Conservation (phyloP, 1,140 invertebrate genomes). For the Drosophila trapezifrons region DNA sequence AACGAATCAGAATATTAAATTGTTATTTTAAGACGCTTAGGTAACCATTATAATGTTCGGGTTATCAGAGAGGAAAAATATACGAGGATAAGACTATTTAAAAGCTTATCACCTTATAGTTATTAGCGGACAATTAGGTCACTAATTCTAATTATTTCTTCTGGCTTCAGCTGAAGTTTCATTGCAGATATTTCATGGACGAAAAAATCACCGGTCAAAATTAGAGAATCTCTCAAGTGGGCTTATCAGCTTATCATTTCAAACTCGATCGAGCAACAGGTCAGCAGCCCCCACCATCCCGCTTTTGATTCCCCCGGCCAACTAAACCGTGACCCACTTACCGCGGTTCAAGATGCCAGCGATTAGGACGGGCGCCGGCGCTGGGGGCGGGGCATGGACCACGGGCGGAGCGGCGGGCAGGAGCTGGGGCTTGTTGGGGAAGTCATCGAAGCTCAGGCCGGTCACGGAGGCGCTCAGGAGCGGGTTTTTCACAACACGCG, state of each 20-base stretch:
- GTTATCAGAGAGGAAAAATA: too few relatives aligned
- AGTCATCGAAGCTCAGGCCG: conserved; percentile 78
- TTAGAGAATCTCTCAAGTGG: conserved; percentile 1
- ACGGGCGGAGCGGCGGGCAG: conserved; percentile 79
- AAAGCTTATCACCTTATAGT: too few relatives aligned
- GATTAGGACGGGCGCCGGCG: conserved; percentile 61
- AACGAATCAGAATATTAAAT: too few relatives aligned
- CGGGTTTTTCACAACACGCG: conserved; percentile 77
- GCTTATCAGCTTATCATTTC: conserved; percentile 29
- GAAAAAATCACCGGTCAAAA: too few relatives aligned
- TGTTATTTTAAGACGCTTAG: too few relatives aligned
- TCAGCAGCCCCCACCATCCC: conserved; percentile 10
- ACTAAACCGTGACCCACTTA: conserved; percentile 72
- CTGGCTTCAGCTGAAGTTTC: background rate
- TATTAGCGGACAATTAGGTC: too few relatives aligned
- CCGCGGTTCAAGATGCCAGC: conserved; percentile 75
- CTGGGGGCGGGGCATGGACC: conserved; percentile 67
- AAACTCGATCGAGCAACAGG: conserved; percentile 40
- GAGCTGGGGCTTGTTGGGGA: conserved; percentile 79
- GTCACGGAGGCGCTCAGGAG: conserved; percentile 81
- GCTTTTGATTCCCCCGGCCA: conserved; percentile 4
- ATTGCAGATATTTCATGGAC: background rate
- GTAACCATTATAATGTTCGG: too few relatives aligned
- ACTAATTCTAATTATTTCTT: too few relatives aligned
- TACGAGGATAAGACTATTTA: too few relatives aligned